A percentile compares a stretch with the other conserved stretches of the same genome.
Evolutionary conservation across 2,888 invertebrate species (phyloP).

Genomic region (Ormia ochracea): DNA sequence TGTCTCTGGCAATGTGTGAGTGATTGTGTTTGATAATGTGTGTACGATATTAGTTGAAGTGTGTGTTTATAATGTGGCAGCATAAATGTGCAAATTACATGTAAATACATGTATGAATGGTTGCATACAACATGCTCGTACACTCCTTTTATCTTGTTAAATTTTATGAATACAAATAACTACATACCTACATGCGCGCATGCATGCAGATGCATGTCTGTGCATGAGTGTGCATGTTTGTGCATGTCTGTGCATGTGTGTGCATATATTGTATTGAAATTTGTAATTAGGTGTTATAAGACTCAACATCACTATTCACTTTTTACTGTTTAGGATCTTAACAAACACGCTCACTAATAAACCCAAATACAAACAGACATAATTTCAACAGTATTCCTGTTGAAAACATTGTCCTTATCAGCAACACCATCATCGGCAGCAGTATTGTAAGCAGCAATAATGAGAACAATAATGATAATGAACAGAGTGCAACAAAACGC

Average conservation of each 20-base stretch:
- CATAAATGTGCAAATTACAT: conserved; percentile 60
- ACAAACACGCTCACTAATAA: not conserved
- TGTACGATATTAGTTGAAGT: not conserved
- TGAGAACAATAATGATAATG: conserved; percentile 22
- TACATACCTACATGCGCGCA: not conserved
- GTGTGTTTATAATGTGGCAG: conserved; percentile 54
- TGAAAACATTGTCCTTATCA: not conserved
- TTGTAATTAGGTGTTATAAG: conserved; percentile 62
- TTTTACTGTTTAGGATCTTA: not conserved
- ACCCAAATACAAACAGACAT: not conserved
- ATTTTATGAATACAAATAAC: not conserved
- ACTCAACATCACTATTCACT: conserved; percentile 46
- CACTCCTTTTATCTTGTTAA: not conserved
- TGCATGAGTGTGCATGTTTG: not conserved
- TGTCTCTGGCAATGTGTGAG: conserved; percentile 7
- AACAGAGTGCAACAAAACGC: conserved; percentile 18
- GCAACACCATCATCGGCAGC: not conserved
- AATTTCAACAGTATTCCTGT: conserved; percentile 24
- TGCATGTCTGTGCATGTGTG: not conserved
- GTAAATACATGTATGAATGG: conserved; percentile 49
- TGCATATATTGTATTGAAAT: conserved; percentile 16
- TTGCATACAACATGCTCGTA: not conserved
- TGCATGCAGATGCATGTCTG: not conserved
- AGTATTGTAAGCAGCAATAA: not conserved
- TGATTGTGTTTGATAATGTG: not conserved